Conservation (phyloP, 2,888 invertebrate genomes). For the Cataglyphis rosenhaueri region DNA sequence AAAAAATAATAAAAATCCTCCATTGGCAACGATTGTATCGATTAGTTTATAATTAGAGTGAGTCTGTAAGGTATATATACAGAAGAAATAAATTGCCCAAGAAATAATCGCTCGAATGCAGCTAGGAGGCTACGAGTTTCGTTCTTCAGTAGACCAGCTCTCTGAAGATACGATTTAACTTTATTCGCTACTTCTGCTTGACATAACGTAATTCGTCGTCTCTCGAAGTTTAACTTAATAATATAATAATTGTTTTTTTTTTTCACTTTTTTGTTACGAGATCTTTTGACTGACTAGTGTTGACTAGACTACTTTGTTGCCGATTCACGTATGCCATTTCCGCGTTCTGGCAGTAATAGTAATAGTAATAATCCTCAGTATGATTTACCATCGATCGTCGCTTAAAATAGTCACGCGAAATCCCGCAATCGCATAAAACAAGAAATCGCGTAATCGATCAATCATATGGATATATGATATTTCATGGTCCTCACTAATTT, state of each 20-base stretch:
- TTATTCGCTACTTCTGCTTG: not conserved
- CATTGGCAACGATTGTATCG: conserved; percentile 21
- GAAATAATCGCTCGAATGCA: not conserved
- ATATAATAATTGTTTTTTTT: conserved; percentile 20
- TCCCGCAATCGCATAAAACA: not conserved
- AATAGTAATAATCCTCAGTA: conserved; percentile 60
- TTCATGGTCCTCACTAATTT: not conserved
- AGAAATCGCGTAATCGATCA: not conserved
- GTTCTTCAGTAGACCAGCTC: conserved; percentile 68
- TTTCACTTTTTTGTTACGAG: conserved; percentile 21
- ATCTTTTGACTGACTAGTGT: conserved; percentile 62
- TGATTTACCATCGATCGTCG: conserved; percentile 55
- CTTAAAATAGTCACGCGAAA: conserved; percentile 14
- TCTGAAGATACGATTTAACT: conserved; percentile 59
- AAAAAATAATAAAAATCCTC: conserved; percentile 43
- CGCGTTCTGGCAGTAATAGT: conserved; percentile 76
- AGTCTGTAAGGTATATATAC: not conserved
- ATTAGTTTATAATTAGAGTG: conserved; percentile 16
- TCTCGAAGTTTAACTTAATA: conserved; percentile 51
- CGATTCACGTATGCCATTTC: conserved; percentile 70
- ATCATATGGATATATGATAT: conserved; percentile 2
- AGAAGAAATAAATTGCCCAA: conserved; percentile 11
- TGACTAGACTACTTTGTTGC: conserved; percentile 67
- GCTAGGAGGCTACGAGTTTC: conserved; percentile 23
- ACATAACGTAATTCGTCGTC: conserved; percentile 11